Base-by-base conservation (phyloP, 1,140 invertebrate genomes). In the Pentalonia nigronervosa region DNA sequence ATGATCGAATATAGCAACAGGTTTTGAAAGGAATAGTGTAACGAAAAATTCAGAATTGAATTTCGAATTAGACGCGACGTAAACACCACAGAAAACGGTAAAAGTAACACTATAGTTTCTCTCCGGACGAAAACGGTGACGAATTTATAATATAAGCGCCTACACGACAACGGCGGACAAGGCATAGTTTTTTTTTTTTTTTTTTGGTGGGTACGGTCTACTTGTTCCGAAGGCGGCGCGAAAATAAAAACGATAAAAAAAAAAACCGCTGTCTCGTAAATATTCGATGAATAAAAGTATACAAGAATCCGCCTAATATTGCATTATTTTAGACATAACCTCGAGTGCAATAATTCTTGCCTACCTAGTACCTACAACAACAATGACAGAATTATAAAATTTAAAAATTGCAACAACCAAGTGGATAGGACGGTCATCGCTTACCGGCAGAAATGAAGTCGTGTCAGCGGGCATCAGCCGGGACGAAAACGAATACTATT, bases 141-240 rank as follows among this genome's bases (percentile, higher is more conserved):
- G 88, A 56, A 89, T 89, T 53, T 89, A 89, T 89, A 89, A 89
- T 89, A 25, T 25, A 23, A 56, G 21, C 48, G 11, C 88, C 34
- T 41, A 36, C 88, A 34, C 50, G 21, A 25, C 50, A 34, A 89
- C 88, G 34, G 30, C 60, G 30, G 23, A 20, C 34, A 47, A 47
- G 14, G 34, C 21, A 48, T 76, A 1, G 8, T 87, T 87, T n/a
- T 87, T n/a, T n/a, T n/a, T n/a, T n/a, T n/a, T n/a, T n/a, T n/a
- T n/a, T n/a, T 87, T 87, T 21, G 30, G n/a, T 50, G 23, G 47
- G 20, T 56, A 36, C 50, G 88, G n/a, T 89, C 34, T 56, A 89
- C 21, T 89, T 56, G 9, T 36, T 56, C 50, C 1, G 34, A 56
- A 14, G 47, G n/a, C 86, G 17, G 86, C 41, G 50, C 50, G 11